Evolutionary conservation across 2,888 invertebrate genomes (phyloP), one percentile per base, ranked within the genome.

Genomic region (Eupeodes latifasciatus): DNA sequence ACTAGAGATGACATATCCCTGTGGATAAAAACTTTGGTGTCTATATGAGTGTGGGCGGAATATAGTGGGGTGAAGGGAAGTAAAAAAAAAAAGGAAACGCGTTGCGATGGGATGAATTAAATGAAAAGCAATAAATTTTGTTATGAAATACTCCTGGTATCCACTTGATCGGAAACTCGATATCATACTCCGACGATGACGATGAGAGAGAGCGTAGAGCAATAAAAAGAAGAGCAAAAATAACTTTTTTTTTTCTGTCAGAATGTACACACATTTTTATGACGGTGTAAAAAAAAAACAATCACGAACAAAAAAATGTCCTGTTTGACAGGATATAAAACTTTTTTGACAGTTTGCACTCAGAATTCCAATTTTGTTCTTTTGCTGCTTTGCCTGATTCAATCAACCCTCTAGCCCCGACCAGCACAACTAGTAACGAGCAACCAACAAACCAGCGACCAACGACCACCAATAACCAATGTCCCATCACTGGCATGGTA

Each of bases 61-160:
- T 9, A 36, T 14, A 36, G 34, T 11, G 51, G 12, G 11, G n/a
- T 12, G 4, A n/a, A 53, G 7, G n/a, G n/a, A 16, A 16, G n/a
- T 53, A 44, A 12, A 64, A 64, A 44, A 12, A 64, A 64, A 64
- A 11, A 19, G 9, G 16, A 19, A 7, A 14, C 19, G 14, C 40
- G 72, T 62, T 71, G 76, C 62, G 64, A 77, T 76, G 53, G 66
- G 36, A 67, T 67, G 77, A 87, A 87, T 87, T 87, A 84, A 87
- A 84, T 87, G 84, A 87, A 84, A 81, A 80, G 84, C 84, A 87
- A 87, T 87, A 87, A 87, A 87, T 87, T 87, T 59, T 84, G 87
- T 84, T 84, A 87, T 74, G 87, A 72, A 84, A 87, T 84, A 87
- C 84, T 84, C 72, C 36, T 72, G 80, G 81, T 84, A 87, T 87